Base-by-base conservation (phyloP, 2,888 invertebrate species). In the Syritta pipiens region DNA sequence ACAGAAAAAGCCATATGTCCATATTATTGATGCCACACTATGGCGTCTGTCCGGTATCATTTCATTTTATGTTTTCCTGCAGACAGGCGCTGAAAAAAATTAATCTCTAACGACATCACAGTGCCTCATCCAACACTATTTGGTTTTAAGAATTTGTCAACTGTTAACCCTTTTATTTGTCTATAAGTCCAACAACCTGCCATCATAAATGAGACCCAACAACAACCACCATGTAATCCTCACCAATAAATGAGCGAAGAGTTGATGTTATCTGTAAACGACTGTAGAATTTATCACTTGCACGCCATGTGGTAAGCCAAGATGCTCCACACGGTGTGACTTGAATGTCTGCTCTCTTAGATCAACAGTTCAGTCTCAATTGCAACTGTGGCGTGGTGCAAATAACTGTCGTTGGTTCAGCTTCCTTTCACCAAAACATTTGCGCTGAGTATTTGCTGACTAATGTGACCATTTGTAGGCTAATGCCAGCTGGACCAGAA, bases 401-500 rank as follows among this genome's bases (percentile, higher is more conserved):
- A 71, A 67, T 60, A 59, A 59, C 48, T 57, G 57, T 65, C 49
- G 22, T 30, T 28, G 42, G 48, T 20, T 24, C 40, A 76, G 75
- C 69, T 62, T 76, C 75, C 69, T 76, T 62, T 17, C 37, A 17
- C 37, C 37, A 37, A 35, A n/a, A n/a, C n/a, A n/a, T n/a, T n/a
- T 35, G 37, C 37, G 37, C 14, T 17, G 37, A 17, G 19, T 42
- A 32, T 60, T 59, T 28, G 48, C 19, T 26, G 24, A 17, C 68
- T 68, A 75, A 75, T 75, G 68, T 55, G 53, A 77, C 71, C 72
- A 77, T 77, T 77, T 71, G 77, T 71, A 44, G 71, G 65, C 71
- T 71, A 65, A 63, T 77, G 77, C 67, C 77, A 77, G 77, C 65
- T 77, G 72, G 65, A 65, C 65, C 72, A 72, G 77, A 77, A 72